Base-by-base conservation (phyloP, 2,113 vertebrate genomes). In the Pavo muticus region DNA sequence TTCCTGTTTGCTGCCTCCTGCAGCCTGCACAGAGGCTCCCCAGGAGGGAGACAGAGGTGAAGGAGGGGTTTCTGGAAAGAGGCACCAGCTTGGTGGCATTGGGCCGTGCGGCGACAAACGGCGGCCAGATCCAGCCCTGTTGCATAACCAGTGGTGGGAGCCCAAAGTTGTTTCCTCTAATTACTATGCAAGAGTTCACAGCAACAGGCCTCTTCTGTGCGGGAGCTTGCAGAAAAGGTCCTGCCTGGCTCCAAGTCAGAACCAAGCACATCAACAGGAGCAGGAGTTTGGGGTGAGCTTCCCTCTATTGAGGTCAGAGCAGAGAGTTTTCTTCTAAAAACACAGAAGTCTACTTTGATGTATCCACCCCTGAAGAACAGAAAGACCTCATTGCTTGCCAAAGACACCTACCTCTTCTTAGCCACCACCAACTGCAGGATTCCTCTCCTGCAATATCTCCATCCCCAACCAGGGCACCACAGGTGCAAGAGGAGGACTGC, bases 171-270 rank as follows among this genome's bases (percentile, higher is more conserved):
- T 85, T 97, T 91, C 87, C 87, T 92, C 84, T 90, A 79, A 96
- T 94, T 93, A 67, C 88, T 92, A 91, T 96, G 88, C 82, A 84
- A 91, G 90, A 88, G 90, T 40, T 93, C 90, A 95, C 86, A 91
- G 27, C 20, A 12, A 94, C 95, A 95, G 93, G 80, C 91, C 83
- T 78, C 88, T 73, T 96, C 93, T 88, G 86, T 84, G 88, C 77
- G 47, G 65, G 56, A 86, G 83, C 72, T 95, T 75, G 82, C 88
- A 72, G 63, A 63, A 90, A 95, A 82, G 73, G 86, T 50, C 80
- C 76, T 92, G 73, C 87, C 61, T 10, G 5, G 61, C 73, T 72
- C 9, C 3, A 88, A 84, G 52, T 85, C 91, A 81, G 82, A 57
- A 75, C 56, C 69, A 68, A 76, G 40, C 45, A 87, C 87, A 87